These are phyloP conservation scores for Quadriops clusia DNA, from an alignment of 2,888 invertebrate species.

Conservation along the genomic window DNA sequence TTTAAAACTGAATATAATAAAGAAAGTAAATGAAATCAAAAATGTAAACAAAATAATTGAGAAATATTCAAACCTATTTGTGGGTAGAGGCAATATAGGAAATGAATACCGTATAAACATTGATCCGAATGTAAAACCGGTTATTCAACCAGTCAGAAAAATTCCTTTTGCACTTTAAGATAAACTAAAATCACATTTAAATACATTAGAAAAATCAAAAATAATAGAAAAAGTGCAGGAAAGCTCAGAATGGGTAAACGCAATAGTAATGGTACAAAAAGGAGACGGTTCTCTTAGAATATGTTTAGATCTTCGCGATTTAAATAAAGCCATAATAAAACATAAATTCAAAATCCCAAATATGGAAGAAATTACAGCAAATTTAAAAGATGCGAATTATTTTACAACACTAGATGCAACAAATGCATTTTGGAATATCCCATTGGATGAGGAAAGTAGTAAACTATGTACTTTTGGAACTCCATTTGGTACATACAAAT, in stretches of 20 bases:
- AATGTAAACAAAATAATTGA: constrained; percentile 1
- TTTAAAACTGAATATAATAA: background rate
- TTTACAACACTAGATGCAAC: constrained; percentile 16
- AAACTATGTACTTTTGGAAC: constrained; percentile 20
- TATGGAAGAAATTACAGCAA: constrained; percentile 13
- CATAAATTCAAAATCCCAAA: constrained; percentile 11
- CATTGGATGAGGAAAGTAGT: constrained; percentile 16
- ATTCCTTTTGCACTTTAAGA: constrained; percentile 15
- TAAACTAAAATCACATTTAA: constrained; percentile 14
- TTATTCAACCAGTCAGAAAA: constrained; percentile 13
- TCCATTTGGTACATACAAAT: constrained; percentile 14
- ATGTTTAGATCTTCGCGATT: constrained; percentile 16
- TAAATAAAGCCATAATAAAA: constrained; percentile 15
- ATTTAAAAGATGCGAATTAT: constrained; percentile 8
- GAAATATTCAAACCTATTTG: background rate
- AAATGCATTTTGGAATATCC: constrained; percentile 20
- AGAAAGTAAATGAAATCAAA: background rate
- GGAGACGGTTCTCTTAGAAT: constrained; percentile 14
- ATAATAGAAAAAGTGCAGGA: constrained; percentile 13
- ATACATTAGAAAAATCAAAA: constrained; percentile 12
- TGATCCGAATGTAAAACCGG: constrained; percentile 12
- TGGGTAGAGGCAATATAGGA: constrained; percentile 12
- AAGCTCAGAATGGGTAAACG: constrained; percentile 17
- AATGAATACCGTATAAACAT: constrained; percentile 14
- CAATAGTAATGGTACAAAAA: constrained; percentile 17